Base-by-base conservation (phyloP, 2,113 vertebrate species). In the Aspidoscelis tigris region DNA sequence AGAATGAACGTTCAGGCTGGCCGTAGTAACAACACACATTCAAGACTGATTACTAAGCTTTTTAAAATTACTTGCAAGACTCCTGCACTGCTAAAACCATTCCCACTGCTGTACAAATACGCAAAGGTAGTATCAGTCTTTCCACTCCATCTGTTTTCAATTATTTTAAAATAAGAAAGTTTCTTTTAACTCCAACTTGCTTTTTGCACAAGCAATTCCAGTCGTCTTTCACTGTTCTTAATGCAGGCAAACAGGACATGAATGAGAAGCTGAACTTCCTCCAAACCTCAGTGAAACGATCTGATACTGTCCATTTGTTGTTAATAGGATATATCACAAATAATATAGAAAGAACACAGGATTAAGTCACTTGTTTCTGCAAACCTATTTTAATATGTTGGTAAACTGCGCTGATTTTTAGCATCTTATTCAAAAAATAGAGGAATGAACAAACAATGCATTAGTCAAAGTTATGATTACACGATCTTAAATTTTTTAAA, bases 131-230 rank as follows among this genome's bases (percentile, higher is more conserved):
- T 44, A 61, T 65, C 22, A 11, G 10, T 11, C 33, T 75, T 43
- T 21, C 24, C 22, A 24, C 33, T 53, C 21, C 61, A 68, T 83
- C 44, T 76, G 81, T 43, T 68, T 83, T 83, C 22, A 83, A 76
- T 83, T 71, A 50, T 72, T 71, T 7, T 61, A 66, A 50, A 0
- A 1, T 6, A 39, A 89, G 43, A 24, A 87, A 76, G 73, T 68
- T 53, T 76, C 53, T 68, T 53, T 76, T 39, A 76, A 68, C 74
- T 68, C 61, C 68, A 26, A 83, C 66, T 22, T 68, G 72, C 73
- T n/a, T 83, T 39, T 55, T 72, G 53, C 21, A 83, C 24, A 68
- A 65, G 9, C 47, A 76, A 76, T 83, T 83, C 81, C 43, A 53
- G 21, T 47, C 44, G 21, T 53, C 73, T 75, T 22, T 21, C 58